Percentiles rank a stretch among this genome's conserved stretches.
Evolutionary conservation across 35 echinoderm and acorn worm species (phyloP).

Genomic region (Hemicentrotus pulcherrimus): DNA sequence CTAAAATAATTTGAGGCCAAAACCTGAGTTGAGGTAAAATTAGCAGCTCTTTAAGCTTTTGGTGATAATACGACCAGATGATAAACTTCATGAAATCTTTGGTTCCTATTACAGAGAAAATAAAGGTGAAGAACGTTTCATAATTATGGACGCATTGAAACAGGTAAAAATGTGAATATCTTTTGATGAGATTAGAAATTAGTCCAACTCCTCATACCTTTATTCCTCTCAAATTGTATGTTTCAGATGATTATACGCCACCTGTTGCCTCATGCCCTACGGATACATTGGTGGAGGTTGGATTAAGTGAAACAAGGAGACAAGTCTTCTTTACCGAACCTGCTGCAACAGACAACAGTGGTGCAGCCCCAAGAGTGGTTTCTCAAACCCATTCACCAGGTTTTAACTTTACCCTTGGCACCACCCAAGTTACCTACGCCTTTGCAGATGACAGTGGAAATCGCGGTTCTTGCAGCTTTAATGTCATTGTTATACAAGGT

Average conservation of each 20-base stretch:
- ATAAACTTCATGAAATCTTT: no score
- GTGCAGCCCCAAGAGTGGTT: background rate
- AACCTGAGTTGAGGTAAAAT: no score
- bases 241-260: constrained; percentile 61
- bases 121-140: no score
- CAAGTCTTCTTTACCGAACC: constrained; percentile 62
- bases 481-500: no score
- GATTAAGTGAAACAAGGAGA: background rate
- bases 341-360: constrained; percentile 64
- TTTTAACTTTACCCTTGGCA: constrained; percentile 47
- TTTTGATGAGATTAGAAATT: no score
- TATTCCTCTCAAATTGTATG: background rate
- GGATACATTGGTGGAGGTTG: background rate
- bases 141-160: no score
- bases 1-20: no score
- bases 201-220: no score
- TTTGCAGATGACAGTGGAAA: constrained; percentile 68
- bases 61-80: no score
- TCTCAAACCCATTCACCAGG: constrained; percentile 9
- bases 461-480: constrained; percentile 40
- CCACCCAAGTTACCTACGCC: constrained; percentile 64
- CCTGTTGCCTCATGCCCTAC: constrained; percentile 65
- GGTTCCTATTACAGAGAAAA: no score
- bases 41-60: no score
- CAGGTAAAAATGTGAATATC: no score